Evolutionary conservation across 2,888 invertebrate genomes (phyloP), one percentile per base, ranked within the genome.

Genomic region (Sepiola atlantica): DNA sequence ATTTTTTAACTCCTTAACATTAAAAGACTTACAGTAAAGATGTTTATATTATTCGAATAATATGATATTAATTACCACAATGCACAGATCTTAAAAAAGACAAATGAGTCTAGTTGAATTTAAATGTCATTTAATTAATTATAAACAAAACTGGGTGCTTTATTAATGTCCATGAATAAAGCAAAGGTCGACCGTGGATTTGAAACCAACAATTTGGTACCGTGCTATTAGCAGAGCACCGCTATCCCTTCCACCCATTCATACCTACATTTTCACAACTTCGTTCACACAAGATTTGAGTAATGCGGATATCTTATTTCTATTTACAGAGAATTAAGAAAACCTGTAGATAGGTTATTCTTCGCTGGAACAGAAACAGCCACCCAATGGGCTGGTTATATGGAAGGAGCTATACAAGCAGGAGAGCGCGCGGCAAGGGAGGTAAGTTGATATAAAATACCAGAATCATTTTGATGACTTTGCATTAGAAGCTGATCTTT

Each of bases 331-430:
- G 96, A 95, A 91, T 55, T 97, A 35, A 95, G 97, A 90, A 95
- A 96, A 77, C 97, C 97, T 12, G 94, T 96, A 18, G 97, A 96
- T 14, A 95, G 96, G 21, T 91, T 97, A 28, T 95, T 96, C 94
- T 97, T 97, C 95, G 97, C 96, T 91, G 96, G 97, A 18, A 97
- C 97, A 24, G 97, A 97, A 95, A 96, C 96, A 8, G 97, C 97
- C 35, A 96, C 96, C 0, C 55, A 95, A 8, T 97, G 97, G 97
- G 94, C 96, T 14, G 97, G 97, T 16, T 97, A 96, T 95, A 97
- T 97, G 97, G 97, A 97, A 90, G 97, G 97, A 20, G 97, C 97
- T 12, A 95, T 97, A 14, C 96, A 97, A 94, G 96, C 96, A 18
- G 97, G 97, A 55, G 96, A 97, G 94, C 94, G 97, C 20, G 97